Evolutionary conservation across 2,113 vertebrate genomes (phyloP), one percentile per base, ranked within the genome.

Genomic region (Ancistrus triradiatus): DNA sequence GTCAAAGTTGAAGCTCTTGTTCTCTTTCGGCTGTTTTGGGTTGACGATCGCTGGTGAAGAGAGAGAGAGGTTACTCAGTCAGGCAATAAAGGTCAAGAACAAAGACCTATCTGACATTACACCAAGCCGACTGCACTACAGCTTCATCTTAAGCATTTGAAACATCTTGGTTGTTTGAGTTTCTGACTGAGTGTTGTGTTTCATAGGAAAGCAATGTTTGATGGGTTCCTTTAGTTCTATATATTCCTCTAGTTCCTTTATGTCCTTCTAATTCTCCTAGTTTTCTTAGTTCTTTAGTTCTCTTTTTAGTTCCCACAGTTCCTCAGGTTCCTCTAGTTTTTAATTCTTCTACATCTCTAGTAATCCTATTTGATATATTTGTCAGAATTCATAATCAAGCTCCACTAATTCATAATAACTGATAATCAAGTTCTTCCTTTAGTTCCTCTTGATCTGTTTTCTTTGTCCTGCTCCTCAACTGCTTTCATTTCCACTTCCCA

Each of bases 1-100:
- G 78, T 99, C 96, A 35, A 99, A 99, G 84, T 91, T 99, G 89
- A 99, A 99, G 85, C 95, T 98, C 78, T 99, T 99, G 68, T 92
- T 95, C 83, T 99, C 96, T 86, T 99, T 99, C 2, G 96, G 96
- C 60, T 94, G 93, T 77, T 99, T 98, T 6, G 96, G 96, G 72
- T 99, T 99, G 70, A 96, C 52, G 64, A 99, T 99, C 22, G 95
- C 96, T 99, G 1, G 48, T 79, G 79, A 28, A 78, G 61, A 78
- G 4, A 71, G 21, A 37, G n/a, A n/a, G n/a, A n/a, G n/a, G n/a
- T n/a, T n/a, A n/a, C n/a, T n/a, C n/a, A n/a, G n/a, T n/a, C n/a
- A n/a, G n/a, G n/a, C n/a, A n/a, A n/a, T n/a, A n/a, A n/a, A n/a
- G n/a, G n/a, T n/a, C n/a, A n/a, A n/a, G n/a, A n/a, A n/a, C n/a